Percentiles rank a stretch among this genome's conserved stretches.
Evolutionary conservation across 2,797 vertebrate species (phyloP).

Genomic region (Craterocephalus amniculus): DNA sequence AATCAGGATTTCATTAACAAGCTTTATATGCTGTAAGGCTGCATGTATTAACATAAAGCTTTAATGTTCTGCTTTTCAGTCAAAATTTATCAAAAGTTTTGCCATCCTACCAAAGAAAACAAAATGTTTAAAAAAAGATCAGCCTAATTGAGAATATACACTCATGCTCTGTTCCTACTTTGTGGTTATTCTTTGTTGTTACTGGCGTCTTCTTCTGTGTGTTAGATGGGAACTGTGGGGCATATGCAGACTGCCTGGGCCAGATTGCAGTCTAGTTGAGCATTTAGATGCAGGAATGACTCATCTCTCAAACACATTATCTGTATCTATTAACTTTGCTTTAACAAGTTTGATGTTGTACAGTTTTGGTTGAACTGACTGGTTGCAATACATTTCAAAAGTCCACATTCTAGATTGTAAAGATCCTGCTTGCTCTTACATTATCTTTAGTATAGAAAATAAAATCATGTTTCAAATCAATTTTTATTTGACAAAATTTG

Average conservation of each 20-base stretch:
- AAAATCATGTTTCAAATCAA: neutral
- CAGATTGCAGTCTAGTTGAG: neutral
- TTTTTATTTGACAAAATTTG: neutral
- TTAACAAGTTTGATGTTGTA: neutral
- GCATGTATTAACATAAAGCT: too few species aligned
- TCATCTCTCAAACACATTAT: neutral
- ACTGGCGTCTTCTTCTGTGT: neutral
- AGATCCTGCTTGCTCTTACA: neutral
- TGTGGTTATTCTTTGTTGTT: neutral
- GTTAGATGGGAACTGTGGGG: neutral
- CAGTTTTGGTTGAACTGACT: too few species aligned
- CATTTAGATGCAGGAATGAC: too few species aligned
- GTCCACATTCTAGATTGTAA: neutral
- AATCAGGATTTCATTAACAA: too few species aligned
- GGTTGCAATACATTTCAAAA: too few species aligned
- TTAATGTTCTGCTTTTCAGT: too few species aligned
- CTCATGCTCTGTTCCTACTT: too few species aligned
- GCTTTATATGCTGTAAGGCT: too few species aligned
- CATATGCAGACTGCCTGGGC: neutral
- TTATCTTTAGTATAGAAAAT: neutral
- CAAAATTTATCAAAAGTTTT: too few species aligned
- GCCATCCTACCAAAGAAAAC: too few species aligned
- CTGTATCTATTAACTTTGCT: neutral
- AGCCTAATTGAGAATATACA: too few species aligned
- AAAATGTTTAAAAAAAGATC: too few species aligned